A percentile compares a stretch with the other conserved stretches of the same genome.
Evolutionary conservation across 2,888 invertebrate genomes (phyloP).

Genomic region (Orchesella flavescens): DNA sequence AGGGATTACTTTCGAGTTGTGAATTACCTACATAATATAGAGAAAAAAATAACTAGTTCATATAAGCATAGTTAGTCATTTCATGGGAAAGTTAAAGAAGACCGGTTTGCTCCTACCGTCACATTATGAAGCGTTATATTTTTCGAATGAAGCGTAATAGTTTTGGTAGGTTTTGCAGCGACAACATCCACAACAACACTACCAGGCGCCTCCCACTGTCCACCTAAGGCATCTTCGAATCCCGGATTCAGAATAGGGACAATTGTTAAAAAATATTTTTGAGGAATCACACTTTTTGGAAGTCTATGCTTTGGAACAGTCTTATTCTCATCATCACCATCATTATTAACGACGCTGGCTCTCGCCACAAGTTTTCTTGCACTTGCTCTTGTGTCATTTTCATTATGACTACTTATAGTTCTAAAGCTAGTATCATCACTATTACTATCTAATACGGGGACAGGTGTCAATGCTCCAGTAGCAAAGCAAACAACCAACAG

Average conservation of each 20-base stretch:
- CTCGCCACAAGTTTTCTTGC: neutral
- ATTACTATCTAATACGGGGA: neutral
- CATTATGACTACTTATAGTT: neutral
- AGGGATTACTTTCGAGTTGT: neutral
- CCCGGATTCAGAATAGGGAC: constrained; percentile 51
- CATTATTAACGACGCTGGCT: neutral
- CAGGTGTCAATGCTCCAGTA: neutral
- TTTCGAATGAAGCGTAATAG: constrained; percentile 42
- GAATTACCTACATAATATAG: neutral
- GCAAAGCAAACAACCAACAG: neutral
- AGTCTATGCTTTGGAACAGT: constrained; percentile 35
- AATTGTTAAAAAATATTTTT: constrained; percentile 46
- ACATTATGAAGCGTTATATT: constrained; percentile 38
- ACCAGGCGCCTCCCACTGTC: constrained; percentile 56
- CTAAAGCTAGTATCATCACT: neutral
- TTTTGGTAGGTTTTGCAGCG: constrained; percentile 15
- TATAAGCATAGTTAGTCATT: neutral
- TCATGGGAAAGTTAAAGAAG: neutral
- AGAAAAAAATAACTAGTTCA: neutral
- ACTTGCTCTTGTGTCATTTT: neutral
- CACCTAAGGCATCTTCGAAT: constrained; percentile 30
- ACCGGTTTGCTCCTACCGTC: neutral
- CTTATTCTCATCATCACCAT: neutral
- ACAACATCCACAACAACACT: constrained; percentile 28
- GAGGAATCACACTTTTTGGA: constrained; percentile 33